Percentiles rank a stretch among this genome's conserved stretches.
Conservation (phyloP, 1,140 invertebrate genomes). For the Aphis gossypii region DNA sequence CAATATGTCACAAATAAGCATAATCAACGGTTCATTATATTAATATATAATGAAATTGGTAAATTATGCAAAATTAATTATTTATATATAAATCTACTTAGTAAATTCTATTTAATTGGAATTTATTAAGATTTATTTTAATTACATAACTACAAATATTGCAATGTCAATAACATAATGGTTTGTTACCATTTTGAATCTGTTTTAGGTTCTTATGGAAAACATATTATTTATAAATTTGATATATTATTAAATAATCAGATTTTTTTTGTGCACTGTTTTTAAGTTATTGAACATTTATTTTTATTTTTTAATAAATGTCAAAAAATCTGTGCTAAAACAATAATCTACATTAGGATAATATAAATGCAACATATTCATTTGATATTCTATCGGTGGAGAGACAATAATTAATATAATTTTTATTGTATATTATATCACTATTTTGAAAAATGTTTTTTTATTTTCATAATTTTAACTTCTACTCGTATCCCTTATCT, state of each 20-base stretch:
- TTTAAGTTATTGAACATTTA: background rate
- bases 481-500: too few species aligned
- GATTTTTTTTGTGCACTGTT: background rate
- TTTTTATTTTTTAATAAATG: background rate
- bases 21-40: slow-evolving; percentile 54
- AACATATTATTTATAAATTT: too few species aligned
- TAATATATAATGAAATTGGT: slow-evolving; percentile 54
- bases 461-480: too few species aligned
- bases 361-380: slow-evolving; percentile 42
- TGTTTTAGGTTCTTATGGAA: too few species aligned
- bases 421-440: too few species aligned
- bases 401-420: background rate
- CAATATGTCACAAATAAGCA: background rate
- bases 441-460: too few species aligned
- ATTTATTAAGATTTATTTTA: slow-evolving; percentile 36
- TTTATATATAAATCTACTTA: slow-evolving; percentile 32
- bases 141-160: background rate
- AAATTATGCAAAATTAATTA: slow-evolving; percentile 56
- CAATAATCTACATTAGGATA: slow-evolving; percentile 48
- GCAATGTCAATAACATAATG: background rate
- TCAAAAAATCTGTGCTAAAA: background rate
- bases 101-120: slow-evolving; percentile 11
- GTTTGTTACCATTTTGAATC: too few species aligned
- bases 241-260: too few species aligned
- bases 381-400: slow-evolving; percentile 52